These are phyloP conservation scores for Hephaestus fuliginosus DNA, from an alignment of 2,797 vertebrate genomes.

Conservation along the genomic window DNA sequence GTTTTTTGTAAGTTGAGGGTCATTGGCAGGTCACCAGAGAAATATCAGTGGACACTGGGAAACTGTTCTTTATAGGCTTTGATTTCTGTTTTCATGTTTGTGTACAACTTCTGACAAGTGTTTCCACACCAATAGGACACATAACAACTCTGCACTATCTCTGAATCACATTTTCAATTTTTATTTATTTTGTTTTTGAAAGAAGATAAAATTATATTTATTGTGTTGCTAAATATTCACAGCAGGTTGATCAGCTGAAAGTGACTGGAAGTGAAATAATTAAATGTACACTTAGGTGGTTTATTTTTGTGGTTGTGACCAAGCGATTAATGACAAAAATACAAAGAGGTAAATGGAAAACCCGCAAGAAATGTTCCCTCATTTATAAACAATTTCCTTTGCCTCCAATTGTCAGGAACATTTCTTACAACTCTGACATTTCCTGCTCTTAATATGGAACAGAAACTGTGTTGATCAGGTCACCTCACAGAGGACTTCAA, in stretches of 20 bases:
- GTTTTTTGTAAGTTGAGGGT: slow-evolving; percentile 35
- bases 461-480: slow-evolving; percentile 6
- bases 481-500: not conserved
- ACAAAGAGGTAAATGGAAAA: not conserved
- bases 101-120: slow-evolving; percentile 13
- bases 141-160: slow-evolving; percentile 52
- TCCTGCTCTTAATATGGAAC: slow-evolving; percentile 13
- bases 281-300: slow-evolving; percentile 31
- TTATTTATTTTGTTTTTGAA: slow-evolving; percentile 66
- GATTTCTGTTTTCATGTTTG: slow-evolving; percentile 22
- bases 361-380: not conserved
- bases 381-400: not conserved
- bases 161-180: slow-evolving; percentile 30
- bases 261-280: slow-evolving; percentile 25
- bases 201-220: slow-evolving; percentile 64
- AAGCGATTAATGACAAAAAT: not conserved
- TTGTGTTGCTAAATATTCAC: slow-evolving; percentile 50
- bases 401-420: not conserved
- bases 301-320: slow-evolving; percentile 33
- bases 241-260: slow-evolving; percentile 13
- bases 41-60: slow-evolving; percentile 31
- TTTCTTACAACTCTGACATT: slow-evolving; percentile 3
- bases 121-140: slow-evolving; percentile 30
- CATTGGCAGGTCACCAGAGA: slow-evolving; percentile 13
- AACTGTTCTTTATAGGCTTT: not conserved